Conservation (phyloP, 2,888 invertebrate species). For the Linnaemya vulpina region DNA sequence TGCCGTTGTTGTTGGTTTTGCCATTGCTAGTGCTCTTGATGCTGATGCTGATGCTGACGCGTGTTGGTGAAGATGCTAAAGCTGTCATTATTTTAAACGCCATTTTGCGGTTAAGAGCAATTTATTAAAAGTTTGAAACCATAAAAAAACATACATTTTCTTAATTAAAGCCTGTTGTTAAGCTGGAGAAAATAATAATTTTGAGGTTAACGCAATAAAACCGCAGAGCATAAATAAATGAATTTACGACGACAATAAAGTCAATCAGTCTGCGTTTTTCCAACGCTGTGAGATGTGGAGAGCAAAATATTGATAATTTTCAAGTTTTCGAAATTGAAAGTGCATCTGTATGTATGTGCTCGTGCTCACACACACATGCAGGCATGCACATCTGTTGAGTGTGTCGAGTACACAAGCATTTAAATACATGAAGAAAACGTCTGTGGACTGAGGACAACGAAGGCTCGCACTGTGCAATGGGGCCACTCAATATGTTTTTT, state of each 20-base stretch:
- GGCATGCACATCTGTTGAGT: too few relatives aligned
- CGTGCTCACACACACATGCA: too few relatives aligned
- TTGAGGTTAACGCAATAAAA: slow-evolving; percentile 51
- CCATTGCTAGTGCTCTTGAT: not conserved
- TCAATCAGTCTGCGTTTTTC: slow-evolving; percentile 15
- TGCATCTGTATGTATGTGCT: not conserved
- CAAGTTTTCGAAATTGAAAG: not conserved
- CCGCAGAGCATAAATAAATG: slow-evolving; percentile 37
- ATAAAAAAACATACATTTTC: slow-evolving; percentile 33
- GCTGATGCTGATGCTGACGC: not conserved
- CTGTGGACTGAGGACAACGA: too few relatives aligned
- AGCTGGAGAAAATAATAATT: slow-evolving; percentile 40
- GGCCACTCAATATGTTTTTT: too few relatives aligned
- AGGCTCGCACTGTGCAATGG: too few relatives aligned
- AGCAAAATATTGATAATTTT: not conserved
- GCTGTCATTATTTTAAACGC: slow-evolving; percentile 49
- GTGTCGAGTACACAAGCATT: too few relatives aligned
- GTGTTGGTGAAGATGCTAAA: slow-evolving; percentile 38
- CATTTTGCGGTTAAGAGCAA: slow-evolving; percentile 63
- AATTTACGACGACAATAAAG: slow-evolving; percentile 22
- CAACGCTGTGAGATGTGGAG: not conserved
- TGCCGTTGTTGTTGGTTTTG: not conserved
- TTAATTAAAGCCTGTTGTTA: slow-evolving; percentile 47
- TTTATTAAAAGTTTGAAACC: slow-evolving; percentile 61
- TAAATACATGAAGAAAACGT: too few relatives aligned